Conservation (phyloP, 1,140 invertebrate genomes). For the Monochamus saltuarius region DNA sequence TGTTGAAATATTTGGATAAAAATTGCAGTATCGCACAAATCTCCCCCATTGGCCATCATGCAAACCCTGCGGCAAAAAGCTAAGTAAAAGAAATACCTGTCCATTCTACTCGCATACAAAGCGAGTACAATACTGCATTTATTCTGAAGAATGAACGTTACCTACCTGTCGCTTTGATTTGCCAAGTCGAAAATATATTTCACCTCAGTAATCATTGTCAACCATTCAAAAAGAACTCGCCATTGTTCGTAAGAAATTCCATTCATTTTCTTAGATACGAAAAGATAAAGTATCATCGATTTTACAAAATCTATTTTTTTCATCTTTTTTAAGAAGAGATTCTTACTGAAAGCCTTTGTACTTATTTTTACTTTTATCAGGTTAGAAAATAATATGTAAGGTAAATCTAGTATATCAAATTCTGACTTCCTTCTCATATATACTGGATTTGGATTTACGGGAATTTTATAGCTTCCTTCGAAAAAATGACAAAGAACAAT, state of each 20-base stretch:
- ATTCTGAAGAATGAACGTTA: slow-evolving; percentile 43
- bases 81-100: slow-evolving; percentile 45
- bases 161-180: slow-evolving; percentile 48
- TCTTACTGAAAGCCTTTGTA: slow-evolving; percentile 5
- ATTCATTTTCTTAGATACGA: slow-evolving; percentile 32
- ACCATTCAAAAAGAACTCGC: slow-evolving; percentile 33
- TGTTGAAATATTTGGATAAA: no score
- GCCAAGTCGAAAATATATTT: slow-evolving; percentile 49
- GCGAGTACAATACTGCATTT: slow-evolving; percentile 37
- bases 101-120: slow-evolving; percentile 40
- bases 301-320: slow-evolving; percentile 27
- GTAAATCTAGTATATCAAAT: slow-evolving; percentile 31
- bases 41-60: neutral
- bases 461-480: slow-evolving; percentile 20
- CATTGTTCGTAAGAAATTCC: slow-evolving; percentile 30
- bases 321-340: slow-evolving; percentile 12
- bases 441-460: neutral
- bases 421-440: slow-evolving; percentile 29
- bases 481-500: neutral
- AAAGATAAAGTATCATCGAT: slow-evolving; percentile 41
- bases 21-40: neutral
- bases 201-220: slow-evolving; percentile 47
- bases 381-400: slow-evolving; percentile 16
- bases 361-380: slow-evolving; percentile 21
- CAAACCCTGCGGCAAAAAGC: slow-evolving; percentile 38